Evolutionary conservation across 1,140 invertebrate genomes (phyloP), one percentile per base, ranked within the genome.

Genomic region (Pseudachorutes palmiensis): DNA sequence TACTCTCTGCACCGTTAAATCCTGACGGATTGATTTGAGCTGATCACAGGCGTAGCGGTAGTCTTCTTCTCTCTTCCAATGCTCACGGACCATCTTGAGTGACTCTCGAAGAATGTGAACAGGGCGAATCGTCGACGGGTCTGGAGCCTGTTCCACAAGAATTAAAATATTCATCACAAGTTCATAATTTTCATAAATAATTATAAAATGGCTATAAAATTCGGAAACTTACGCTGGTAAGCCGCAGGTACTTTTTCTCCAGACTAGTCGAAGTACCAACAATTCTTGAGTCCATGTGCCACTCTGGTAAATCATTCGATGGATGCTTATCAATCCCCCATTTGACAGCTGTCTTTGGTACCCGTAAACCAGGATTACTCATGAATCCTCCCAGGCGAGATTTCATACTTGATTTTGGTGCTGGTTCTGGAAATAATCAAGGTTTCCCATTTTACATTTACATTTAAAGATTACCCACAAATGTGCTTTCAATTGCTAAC

Each of bases 31-130:
- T 19, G 94, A 97, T 81, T 99, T 99, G 32, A 99, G 81, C 81
- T 98, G 96, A 85, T 98, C 94, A 82, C 94, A 98, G 63, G 91
- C 88, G 82, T 95, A 98, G 78, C 86, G 86, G 81, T 98, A 98
- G 81, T 99, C 94, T 76, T 89, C 87, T 75, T 88, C 91, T 62
- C 84, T 80, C 61, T 88, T 84, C 94, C 95, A 98, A 71, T 88
- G 87, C 64, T 87, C 83, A 80, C 97, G 94, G 1, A 97, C 93
- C 81, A 92, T 90, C 75, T 83, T 83, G 72, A 98, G 82, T 49
- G 94, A 92, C 78, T 86, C 86, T 74, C 83, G 83, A 41, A 99
- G 83, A 57, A 98, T 86, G 77, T 87, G 83, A 74, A 90, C 84
- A 75, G 94, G 95, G 69, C 95, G 84, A 67, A 98, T 91, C 75